Base-by-base conservation (phyloP, 2,888 invertebrate genomes). In the Steinernema hermaphroditum region DNA sequence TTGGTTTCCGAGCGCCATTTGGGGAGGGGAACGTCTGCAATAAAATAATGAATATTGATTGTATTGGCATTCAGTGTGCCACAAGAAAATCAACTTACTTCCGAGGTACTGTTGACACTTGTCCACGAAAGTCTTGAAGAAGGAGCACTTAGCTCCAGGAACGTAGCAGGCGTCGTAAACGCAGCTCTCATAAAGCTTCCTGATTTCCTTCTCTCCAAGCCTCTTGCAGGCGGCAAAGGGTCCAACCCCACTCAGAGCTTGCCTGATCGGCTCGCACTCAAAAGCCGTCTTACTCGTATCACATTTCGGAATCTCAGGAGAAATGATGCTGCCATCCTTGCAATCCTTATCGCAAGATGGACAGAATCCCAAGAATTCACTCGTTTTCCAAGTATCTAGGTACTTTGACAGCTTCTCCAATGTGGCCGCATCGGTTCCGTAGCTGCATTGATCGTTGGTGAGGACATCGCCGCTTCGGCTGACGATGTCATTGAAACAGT, bases 251-350 rank as follows among this genome's bases (percentile, higher is more conserved):
- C 49, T 46, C 19, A 76, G 73, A 4, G 80, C 78, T 72, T 76
- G 76, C 44, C 74, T 68, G 62, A 80, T 80, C 37, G 78, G 77
- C 22, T 74, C 62, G 37, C 80, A 79, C 16, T 32, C 19, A 6
- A 24, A 27, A 1, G 22, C 29, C n/a, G 70, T 70, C 27, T 16
- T 43, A 2, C n/a, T 34, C 32, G 14, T 44, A 29, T 69, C 43
- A 24, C 54, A 54, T 2, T 22, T 19, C 4, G 54, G 54, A 27
- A 54, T 27, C 24, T 54, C 54, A 6, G 54, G 54, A 12, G 54
- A 54, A 27, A 54, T 54, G 54, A 22, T 22, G 2, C 54, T 27
- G 4, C 54, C 54, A 27, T 54, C 54, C 14, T 24, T 27, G 54
- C 54, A 54, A 2, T 54, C 54, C 54, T 54, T 54, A 4, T 54